Evolutionary conservation across 2,797 vertebrate species (phyloP).

Genomic region (Crocidura indochinensis): DNA sequence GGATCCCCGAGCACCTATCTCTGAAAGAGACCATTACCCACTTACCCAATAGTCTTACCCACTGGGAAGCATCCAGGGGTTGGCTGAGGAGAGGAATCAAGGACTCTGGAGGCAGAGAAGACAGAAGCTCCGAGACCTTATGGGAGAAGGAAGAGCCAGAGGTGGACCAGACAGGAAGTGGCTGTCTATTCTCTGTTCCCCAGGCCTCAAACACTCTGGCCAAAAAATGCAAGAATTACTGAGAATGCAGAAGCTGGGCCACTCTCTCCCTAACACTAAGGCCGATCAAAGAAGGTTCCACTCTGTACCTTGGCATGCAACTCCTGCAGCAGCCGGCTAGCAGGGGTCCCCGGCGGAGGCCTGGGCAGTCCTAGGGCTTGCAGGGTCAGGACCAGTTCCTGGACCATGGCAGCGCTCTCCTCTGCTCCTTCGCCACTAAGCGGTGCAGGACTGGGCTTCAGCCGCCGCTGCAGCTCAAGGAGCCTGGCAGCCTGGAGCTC

Average conservation of each 20-base stretch:
- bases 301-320: constrained; percentile 84
- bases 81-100: constrained; percentile 83
- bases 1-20: background rate
- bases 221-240: background rate
- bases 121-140: constrained; percentile 78
- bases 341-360: constrained; percentile 84
- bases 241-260: background rate
- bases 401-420: constrained; percentile 39
- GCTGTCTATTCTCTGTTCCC: background rate
- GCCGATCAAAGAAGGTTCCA: background rate
- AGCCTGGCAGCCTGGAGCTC: constrained; percentile 90
- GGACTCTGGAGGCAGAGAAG: constrained; percentile 65
- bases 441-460: constrained; percentile 76
- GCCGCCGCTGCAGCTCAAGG: background rate
- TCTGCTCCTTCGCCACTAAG: constrained; percentile 48
- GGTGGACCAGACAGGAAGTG: background rate
- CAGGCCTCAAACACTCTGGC: background rate
- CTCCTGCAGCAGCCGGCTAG: constrained; percentile 79
- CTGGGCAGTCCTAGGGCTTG: constrained; percentile 89
- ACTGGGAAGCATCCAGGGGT: constrained; percentile 74
- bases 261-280: background rate
- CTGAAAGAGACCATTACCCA: background rate
- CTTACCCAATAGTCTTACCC: constrained; percentile 78
- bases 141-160: constrained; percentile 47
- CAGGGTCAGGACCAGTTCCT: constrained; percentile 89